Percentiles rank a stretch among this genome's conserved stretches.
phyloP scores from a whole-genome alignment of 2,888 invertebrate species.

The Agrilus biguttatus region DNA sequence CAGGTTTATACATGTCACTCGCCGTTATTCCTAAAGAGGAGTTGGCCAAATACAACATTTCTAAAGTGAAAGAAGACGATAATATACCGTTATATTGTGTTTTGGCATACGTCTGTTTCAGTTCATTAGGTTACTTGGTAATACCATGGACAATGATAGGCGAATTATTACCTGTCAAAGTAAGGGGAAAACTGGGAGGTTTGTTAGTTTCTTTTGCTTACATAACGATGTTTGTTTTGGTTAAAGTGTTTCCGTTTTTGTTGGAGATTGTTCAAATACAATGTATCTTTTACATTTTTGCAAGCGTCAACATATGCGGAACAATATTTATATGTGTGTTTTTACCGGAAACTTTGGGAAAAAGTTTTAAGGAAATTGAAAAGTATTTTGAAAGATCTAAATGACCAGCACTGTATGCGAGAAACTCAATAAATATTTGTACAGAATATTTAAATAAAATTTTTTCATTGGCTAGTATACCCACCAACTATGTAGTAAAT shows the following conservation, averaged over 20 bases:
- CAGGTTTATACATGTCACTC: constrained; percentile 19
- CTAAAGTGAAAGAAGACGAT: constrained; percentile 18
- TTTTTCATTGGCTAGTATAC: too few relatives aligned
- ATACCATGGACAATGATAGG: constrained; percentile 44
- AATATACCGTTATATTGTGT: constrained; percentile 33
- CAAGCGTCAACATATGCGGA: constrained; percentile 30
- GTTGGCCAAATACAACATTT: constrained; percentile 16
- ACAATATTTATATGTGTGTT: constrained; percentile 34
- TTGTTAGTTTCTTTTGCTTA: constrained; percentile 38
- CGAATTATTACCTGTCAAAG: constrained; percentile 37
- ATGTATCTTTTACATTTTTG: constrained; percentile 34
- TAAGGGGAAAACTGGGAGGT: constrained; percentile 37
- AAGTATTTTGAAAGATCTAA: constrained; percentile 23
- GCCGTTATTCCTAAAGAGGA: constrained; percentile 13
- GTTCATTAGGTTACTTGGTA: constrained; percentile 38
- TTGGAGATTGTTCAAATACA: constrained; percentile 28
- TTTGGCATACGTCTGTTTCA: constrained; percentile 36
- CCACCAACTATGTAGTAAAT: too few relatives aligned
- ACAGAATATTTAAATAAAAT: too few relatives aligned
- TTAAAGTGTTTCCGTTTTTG: constrained; percentile 37
- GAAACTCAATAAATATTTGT: too few relatives aligned
- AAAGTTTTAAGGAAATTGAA: constrained; percentile 40
- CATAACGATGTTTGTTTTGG: constrained; percentile 36
- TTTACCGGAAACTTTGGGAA: constrained; percentile 43
- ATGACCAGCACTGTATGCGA: too few relatives aligned